Evolutionary conservation across 2,797 vertebrate genomes (phyloP), one percentile per base, ranked within the genome.

Genomic region (Pseudotriccus pelzelni): DNA sequence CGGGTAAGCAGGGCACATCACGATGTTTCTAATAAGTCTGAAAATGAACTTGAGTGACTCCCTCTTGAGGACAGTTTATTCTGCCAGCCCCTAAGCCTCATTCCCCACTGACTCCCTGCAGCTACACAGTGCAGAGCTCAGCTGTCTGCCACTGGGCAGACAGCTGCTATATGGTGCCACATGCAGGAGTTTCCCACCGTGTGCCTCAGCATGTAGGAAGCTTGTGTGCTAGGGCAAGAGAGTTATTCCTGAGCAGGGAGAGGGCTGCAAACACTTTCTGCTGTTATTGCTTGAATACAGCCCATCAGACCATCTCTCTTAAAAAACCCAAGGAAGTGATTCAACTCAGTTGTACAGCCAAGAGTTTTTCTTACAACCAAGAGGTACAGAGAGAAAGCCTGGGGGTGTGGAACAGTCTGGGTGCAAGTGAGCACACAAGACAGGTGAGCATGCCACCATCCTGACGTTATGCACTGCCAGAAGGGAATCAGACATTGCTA

Each of bases 381-480:
- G 17, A 53, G 7, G 41, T 52, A 46, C 1, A 1, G 41, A 46
- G 23, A 55, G 28, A n/a, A n/a, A 32, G 14, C 12, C 49, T 52
- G 56, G 3, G 3, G 37, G 21, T 8, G 17, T 28, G 58, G 68
- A 82, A 66, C 12, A 41, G 32, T 52, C 37, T 4, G 3, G 19
- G 15, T 73, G 16, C 2, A 6, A 75, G 22, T 28, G 34, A 37
- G 12, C 53, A 34, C 36, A 24, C 0, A 4, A 76, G 32, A 4
- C 1, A 14, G 22, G 25, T 7, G 2, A 49, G 6, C 0, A 2
- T 84, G 20, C 5, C 28, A 49, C 13, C 30, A 24, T 75, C 24
- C 46, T 23, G 14, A 39, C 28, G 12, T 84, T 63, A 47, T 41
- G 14, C 15, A 28, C 64, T 59, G 13, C 53, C n/a, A 41, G 52